Evolutionary conservation across 1,140 invertebrate species (phyloP), one percentile per base, ranked within the genome.

Genomic region (Leptinotarsa lineolata): DNA sequence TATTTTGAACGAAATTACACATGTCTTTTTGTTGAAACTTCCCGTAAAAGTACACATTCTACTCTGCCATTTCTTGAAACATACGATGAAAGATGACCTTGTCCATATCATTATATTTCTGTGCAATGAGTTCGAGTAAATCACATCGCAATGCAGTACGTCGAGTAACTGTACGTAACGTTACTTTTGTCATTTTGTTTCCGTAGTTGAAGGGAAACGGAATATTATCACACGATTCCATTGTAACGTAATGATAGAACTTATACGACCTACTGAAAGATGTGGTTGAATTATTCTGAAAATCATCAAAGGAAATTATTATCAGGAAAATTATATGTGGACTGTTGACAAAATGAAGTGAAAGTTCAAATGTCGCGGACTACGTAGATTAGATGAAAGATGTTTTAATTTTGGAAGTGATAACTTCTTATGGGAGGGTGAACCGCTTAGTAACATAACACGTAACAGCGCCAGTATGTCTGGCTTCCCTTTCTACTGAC

Each of bases 141-240:
- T 16, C 48, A 54, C 21, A 63, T 63, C 20, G 21, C 60, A 22
- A 63, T 63, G 60, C 60, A 24, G 60, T 63, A 63, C 20, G 12
- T 20, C 20, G 48, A 15, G 60, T n/a, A 63, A 63, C 60, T 18
- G 21, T 63, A 63, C 11, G 20, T 63, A 63, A 63, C 60, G 60
- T 63, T 63, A 21, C 60, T 63, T 20, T 63, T 63, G 60, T 63
- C 20, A 22, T 63, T 63, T 63, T 18, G 60, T 63, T 63, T 63
- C 60, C 60, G 20, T 63, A 24, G 20, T 15, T 24, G 16, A 20
- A 63, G 18, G 60, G 60, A 63, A 63, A 63, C 20, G 20, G 12
- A 63, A 63, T 63, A 63, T 22, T 20, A 63, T 39, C 30, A 39
- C 16, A 64, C 21, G 61, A 64, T 20, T 22, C 15, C 5, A 64